These are phyloP conservation scores for Ceyx erithaca DNA, from an alignment of 2,797 vertebrate genomes.

Conservation along the genomic window DNA sequence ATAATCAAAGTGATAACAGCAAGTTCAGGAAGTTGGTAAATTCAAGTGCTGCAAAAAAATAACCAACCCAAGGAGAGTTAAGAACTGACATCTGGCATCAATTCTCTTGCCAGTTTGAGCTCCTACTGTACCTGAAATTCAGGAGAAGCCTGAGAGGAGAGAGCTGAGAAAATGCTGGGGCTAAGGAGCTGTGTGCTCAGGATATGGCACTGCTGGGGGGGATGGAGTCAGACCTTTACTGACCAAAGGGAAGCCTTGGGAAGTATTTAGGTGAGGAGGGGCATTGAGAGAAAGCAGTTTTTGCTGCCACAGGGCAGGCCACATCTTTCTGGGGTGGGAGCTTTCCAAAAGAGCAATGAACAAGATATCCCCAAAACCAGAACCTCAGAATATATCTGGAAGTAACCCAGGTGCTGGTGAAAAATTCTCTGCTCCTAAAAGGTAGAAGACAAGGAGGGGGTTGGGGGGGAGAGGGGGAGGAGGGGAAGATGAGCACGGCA, in stretches of 20 bases:
- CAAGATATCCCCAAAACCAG: background rate
- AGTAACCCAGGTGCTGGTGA: background rate
- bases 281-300: background rate
- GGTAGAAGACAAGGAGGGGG: background rate
- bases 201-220: fast-evolving
- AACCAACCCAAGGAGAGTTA: background rate
- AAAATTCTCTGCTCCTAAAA: slow-evolving; percentile 43
- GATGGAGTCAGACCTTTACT: background rate
- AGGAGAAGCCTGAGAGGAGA: background rate
- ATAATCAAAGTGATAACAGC: background rate
- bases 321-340: background rate
- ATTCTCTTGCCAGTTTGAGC: background rate
- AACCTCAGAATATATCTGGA: background rate
- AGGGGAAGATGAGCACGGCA: background rate
- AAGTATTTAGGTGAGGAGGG: background rate
- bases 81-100: background rate
- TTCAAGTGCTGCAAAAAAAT: slow-evolving; percentile 7
- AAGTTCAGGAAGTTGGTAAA: background rate
- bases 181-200: fast-evolving
- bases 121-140: background rate
- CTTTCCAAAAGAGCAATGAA: background rate
- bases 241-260: background rate
- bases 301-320: background rate
- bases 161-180: background rate
- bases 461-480: background rate